Evolutionary conservation across 2,888 invertebrate genomes (phyloP).

Genomic region (Sinhomidia bicolor): DNA sequence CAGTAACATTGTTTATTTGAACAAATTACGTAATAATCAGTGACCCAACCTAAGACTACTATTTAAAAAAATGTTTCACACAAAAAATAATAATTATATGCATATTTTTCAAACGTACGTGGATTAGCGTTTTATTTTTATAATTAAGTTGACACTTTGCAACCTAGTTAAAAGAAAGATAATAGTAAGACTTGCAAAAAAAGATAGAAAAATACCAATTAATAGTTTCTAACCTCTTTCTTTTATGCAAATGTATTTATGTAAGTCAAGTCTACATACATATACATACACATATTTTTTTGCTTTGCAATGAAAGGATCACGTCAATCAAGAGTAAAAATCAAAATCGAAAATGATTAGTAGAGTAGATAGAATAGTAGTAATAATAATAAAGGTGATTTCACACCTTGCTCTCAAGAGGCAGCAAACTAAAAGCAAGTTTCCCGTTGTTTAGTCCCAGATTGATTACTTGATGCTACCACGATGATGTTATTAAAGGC

Average conservation of each 20-base stretch:
- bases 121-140: not conserved
- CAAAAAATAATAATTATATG: too few relatives aligned
- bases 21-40: not conserved
- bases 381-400: not conserved
- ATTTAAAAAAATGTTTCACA: too few relatives aligned
- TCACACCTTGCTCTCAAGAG: not conserved
- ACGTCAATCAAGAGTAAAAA: not conserved
- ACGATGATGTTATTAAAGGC: not conserved
- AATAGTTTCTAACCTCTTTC: not conserved
- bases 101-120: too few relatives aligned
- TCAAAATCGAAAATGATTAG: constrained; percentile 3
- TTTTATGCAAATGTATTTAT: not conserved
- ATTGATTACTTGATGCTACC: not conserved
- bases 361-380: not conserved
- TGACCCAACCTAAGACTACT: constrained; percentile 1
- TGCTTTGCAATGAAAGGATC: not conserved
- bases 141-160: constrained; percentile 35
- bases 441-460: not conserved
- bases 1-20: not conserved
- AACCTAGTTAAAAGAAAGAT: not conserved
- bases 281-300: not conserved
- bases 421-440: too few relatives aligned
- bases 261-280: too few relatives aligned
- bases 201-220: too few relatives aligned
- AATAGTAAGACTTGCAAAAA: not conserved